Percentiles rank a stretch among this genome's conserved stretches.
Conservation (phyloP, 2,113 vertebrate species). For the Bambusicola thoracicus region DNA sequence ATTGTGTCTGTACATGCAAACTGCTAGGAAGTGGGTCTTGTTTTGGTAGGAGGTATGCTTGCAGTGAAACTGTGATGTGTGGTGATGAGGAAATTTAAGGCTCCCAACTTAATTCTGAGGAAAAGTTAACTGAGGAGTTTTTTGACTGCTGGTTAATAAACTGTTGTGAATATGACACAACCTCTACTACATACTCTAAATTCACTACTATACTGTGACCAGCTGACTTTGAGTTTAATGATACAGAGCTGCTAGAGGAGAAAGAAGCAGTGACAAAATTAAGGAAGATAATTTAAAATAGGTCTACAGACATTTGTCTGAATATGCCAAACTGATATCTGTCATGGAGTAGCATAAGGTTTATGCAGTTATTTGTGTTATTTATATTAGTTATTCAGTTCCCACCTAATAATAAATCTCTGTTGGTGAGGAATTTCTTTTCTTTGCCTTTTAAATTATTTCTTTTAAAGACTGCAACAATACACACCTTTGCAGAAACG, state of each 20-base stretch:
- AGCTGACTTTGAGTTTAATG: neutral
- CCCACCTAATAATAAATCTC: neutral
- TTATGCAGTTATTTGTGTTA: neutral
- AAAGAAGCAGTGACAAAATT: neutral
- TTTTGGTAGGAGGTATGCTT: neutral
- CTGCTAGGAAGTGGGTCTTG: neutral
- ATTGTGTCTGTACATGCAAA: neutral
- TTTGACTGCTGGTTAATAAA: neutral
- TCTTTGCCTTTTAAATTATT: slow-evolving; percentile 13
- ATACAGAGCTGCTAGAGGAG: neutral
- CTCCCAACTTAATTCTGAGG: neutral
- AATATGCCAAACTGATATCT: neutral
- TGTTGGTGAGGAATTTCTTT: neutral
- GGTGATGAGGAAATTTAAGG: neutral
- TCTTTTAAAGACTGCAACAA: slow-evolving; percentile 30
- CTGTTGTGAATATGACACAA: neutral
- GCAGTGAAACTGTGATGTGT: neutral
- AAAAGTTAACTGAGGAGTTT: neutral
- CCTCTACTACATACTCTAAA: neutral
- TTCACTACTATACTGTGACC: neutral
- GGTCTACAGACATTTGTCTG: neutral
- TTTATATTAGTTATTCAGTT: neutral
- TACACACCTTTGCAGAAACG: neutral
- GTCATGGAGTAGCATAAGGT: neutral
- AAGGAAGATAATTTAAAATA: neutral